Base-by-base conservation (phyloP, 2,797 vertebrate genomes). In the Alfaro cultratus region DNA sequence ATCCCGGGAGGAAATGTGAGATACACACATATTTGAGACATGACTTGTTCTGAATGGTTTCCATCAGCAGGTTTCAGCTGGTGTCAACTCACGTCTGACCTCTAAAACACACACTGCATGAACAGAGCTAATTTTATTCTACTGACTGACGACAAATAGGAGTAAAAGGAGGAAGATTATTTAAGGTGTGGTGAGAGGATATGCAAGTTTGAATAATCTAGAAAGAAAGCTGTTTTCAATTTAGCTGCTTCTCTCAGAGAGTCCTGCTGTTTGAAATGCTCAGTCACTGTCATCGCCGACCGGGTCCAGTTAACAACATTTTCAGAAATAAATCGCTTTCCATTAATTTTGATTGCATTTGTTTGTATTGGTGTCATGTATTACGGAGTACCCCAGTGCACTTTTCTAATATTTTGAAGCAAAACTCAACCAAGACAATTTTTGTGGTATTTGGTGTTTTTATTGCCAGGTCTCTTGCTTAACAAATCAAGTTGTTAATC, bases 21-120 rank as follows among this genome's bases (percentile, higher is more conserved):
- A 85, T 77, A 71, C 64, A 79, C 74, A 45, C 83, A 84, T 79
- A 81, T 85, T 83, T 85, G 23, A 83, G 77, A 68, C 70, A 39
- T 81, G 49, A 75, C 60, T 81, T 80, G 74, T 71, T 76, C 39
- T 68, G 21, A 39, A 47, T 73, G 73, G 49, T 83, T 86, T 80
- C 83, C 53, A 26, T 74, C 57, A 13, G 76, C 23, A 26, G 67
- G 76, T 57, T 72, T 77, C 46, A 45, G 67, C 31, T 74, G 80
- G 53, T 71, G 36, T 36, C 9, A 70, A 79, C 51, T 83, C 39
- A 0, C n/a, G 75, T 78, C 75, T 67, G 62, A 45, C 73, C 62
- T 71, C 71, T 43, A 53, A 46, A 74, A 6, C 62, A 29, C 36
- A 53, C 13, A 43, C 12, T 47, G 29, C 8, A 15, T 29, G 36